Percentiles rank a stretch among this genome's conserved stretches.
phyloP scores from a whole-genome alignment of 1,140 invertebrate species.

The Neotoxoptera formosana region DNA sequence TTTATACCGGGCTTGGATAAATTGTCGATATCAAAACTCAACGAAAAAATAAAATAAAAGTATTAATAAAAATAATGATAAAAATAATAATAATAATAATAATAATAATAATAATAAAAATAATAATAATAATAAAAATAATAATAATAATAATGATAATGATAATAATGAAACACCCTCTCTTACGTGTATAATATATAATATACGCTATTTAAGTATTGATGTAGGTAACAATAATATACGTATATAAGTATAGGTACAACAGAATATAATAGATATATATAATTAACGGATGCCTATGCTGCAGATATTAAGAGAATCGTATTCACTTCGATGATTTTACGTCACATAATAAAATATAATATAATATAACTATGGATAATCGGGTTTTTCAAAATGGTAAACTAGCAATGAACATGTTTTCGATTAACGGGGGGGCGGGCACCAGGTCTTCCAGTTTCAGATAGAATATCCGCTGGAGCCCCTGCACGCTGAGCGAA shows the following conservation, averaged over 20 bases:
- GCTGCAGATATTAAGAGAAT: background rate
- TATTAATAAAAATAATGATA: background rate
- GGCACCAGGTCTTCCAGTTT: conserved; percentile 92
- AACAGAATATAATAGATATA: background rate
- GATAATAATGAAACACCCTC: background rate
- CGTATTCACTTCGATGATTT: background rate
- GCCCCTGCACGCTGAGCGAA: conserved; percentile 88
- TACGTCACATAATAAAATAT: background rate
- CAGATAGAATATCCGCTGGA: conserved; percentile 92
- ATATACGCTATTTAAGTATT: background rate
- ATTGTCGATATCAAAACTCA: background rate
- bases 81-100: background rate
- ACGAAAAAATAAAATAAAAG: background rate
- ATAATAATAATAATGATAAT: background rate
- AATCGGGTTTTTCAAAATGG: conserved; percentile 74
- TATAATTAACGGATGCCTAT: background rate
- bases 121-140: background rate
- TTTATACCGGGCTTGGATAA: background rate
- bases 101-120: background rate
- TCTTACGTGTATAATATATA: background rate
- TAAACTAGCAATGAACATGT: conserved; percentile 92
- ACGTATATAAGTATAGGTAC: background rate
- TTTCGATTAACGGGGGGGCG: conserved; percentile 90
- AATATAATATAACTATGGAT: background rate
- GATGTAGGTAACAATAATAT: conserved; percentile 13